Evolutionary conservation across 2,797 vertebrate species (phyloP).

Genomic region (Pristis pectinata): DNA sequence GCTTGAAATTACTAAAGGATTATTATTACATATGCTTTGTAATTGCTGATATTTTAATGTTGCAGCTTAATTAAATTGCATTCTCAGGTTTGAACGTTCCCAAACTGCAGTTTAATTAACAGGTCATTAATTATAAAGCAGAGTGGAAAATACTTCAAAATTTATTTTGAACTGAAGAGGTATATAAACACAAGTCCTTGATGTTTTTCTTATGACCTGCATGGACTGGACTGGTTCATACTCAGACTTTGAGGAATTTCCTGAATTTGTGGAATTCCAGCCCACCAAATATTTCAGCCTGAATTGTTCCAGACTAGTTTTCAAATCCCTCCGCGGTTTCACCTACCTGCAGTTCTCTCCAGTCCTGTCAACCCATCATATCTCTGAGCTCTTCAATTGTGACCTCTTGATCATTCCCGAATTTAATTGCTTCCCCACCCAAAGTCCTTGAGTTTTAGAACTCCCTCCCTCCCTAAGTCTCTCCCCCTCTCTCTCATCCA

Average conservation of each 20-base stretch:
- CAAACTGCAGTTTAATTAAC: background rate
- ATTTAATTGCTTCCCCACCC: too few relatives aligned
- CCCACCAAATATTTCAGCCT: background rate
- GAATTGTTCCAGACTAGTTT: background rate
- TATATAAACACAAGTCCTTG: background rate
- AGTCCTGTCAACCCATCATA: too few relatives aligned
- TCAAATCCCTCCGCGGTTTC: too few relatives aligned
- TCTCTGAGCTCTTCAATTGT: too few relatives aligned
- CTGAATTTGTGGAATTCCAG: background rate
- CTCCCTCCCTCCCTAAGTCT: too few relatives aligned
- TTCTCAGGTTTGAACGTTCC: background rate
- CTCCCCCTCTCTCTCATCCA: too few relatives aligned
- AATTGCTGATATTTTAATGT: background rate
- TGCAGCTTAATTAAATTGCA: background rate
- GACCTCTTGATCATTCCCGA: too few relatives aligned
- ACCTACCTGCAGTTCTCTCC: too few relatives aligned
- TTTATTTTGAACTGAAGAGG: background rate
- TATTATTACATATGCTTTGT: background rate
- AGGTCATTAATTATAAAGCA: background rate
- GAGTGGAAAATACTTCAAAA: background rate
- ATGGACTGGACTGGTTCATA: background rate
- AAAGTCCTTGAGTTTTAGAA: too few relatives aligned
- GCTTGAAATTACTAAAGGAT: background rate
- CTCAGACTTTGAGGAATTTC: background rate
- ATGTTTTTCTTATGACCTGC: too few relatives aligned